Base-by-base conservation (phyloP, 2,797 vertebrate genomes). In the Phylloscopus collybita region DNA sequence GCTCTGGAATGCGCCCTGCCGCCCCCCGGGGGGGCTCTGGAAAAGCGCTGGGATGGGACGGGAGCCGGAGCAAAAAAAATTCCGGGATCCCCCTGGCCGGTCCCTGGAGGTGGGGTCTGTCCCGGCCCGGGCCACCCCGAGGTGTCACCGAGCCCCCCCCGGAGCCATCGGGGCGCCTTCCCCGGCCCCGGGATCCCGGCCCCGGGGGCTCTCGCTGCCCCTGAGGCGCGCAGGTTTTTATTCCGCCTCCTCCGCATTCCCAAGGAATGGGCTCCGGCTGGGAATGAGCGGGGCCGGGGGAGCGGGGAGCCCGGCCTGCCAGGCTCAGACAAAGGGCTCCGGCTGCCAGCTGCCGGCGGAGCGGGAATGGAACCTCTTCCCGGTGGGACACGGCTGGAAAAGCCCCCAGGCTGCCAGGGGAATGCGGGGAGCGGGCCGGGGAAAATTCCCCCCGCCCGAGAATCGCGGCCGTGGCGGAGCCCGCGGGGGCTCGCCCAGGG, bases 261-360 rank as follows among this genome's bases (percentile, higher is more conserved):
- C 90, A 36, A 44, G 8, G 45, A 85, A 80, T 44, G 1, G 8
- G 36, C 23, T 34, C 80, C 62, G 2, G 42, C 69, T 29, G 44
- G 53, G 66, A 89, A 69, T 32, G 76, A 34, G 34, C 51, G 3
- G 67, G 30, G 71, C 19, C 22, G 71, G 51, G 74, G 66, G 80
- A 40, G 78, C 17, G 83, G 44, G 56, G 70, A 27, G 50, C 60
- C 17, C 71, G 67, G 42, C 89, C 76, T 14, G 30, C 74, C 15
- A 45, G 72, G 73, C 86, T 36, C 60, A 92, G 84, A 96, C 95
- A 96, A 94, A 95, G 81, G 83, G 92, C n/a, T 87, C 60, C 32
- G 4, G n/a, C 54, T 92, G 95, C 95, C 93, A 95, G 90, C 83
- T 80, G 49, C 90, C 11, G 2, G 22, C 65, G 4, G 69, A 74